Percentiles rank a stretch among this genome's conserved stretches.
Conservation (phyloP, 2,113 vertebrate genomes). For the Lycaon pictus region DNA sequence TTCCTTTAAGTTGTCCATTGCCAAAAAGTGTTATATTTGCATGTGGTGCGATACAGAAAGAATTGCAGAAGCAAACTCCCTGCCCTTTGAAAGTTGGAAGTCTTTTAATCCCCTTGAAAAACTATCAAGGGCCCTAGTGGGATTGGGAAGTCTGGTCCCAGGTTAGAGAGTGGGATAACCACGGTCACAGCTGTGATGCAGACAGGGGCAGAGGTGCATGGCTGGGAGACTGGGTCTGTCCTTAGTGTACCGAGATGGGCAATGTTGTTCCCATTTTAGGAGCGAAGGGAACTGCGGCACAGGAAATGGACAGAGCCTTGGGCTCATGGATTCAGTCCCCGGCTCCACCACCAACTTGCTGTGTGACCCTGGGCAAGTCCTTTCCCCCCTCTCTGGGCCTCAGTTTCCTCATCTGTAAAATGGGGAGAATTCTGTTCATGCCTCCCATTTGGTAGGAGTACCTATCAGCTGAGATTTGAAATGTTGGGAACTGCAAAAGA, state of each 20-base stretch:
- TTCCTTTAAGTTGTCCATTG: slow-evolving; percentile 48
- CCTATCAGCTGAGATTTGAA: slow-evolving; percentile 61
- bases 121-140: slow-evolving; percentile 50
- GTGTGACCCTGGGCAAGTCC: slow-evolving; percentile 86
- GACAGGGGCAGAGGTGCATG: slow-evolving; percentile 80
- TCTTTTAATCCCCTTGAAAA: slow-evolving; percentile 28
- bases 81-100: slow-evolving; percentile 43
- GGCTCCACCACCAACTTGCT: slow-evolving; percentile 85
- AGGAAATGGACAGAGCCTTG: slow-evolving; percentile 86
- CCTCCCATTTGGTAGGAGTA: slow-evolving; percentile 75
- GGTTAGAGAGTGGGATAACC: slow-evolving; percentile 39
- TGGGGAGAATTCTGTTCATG: slow-evolving; percentile 77
- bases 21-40: slow-evolving; percentile 68
- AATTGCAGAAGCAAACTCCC: not conserved
- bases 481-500: slow-evolving; percentile 69
- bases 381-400: slow-evolving; percentile 84
- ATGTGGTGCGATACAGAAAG: slow-evolving; percentile 53
- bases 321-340: slow-evolving; percentile 85
- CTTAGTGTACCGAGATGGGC: slow-evolving; percentile 85
- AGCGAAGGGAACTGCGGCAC: slow-evolving; percentile 86
- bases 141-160: slow-evolving; percentile 68
- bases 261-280: slow-evolving; percentile 87
- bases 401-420: slow-evolving; percentile 85
- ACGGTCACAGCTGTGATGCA: slow-evolving; percentile 24
- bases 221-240: slow-evolving; percentile 82